Conservation (phyloP, 2,797 vertebrate genomes). For the Paguma larvata region DNA sequence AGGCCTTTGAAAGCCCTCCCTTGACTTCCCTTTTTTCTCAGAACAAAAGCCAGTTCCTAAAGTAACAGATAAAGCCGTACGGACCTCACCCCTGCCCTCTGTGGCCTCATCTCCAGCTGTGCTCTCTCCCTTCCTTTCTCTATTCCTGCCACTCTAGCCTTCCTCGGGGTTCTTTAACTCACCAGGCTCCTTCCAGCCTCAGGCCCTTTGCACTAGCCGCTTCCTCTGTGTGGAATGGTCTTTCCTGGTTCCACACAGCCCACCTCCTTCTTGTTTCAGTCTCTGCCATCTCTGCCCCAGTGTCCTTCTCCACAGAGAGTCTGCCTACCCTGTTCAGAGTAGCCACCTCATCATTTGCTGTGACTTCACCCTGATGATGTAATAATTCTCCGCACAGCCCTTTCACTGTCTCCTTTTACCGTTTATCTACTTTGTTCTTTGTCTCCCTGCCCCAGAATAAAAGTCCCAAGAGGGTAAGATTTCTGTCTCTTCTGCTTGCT, state of each 20-base stretch:
- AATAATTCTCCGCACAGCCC: not conserved
- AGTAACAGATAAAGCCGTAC: not conserved
- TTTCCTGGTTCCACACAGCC: not conserved
- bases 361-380: not conserved
- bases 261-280: not conserved
- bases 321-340: not conserved
- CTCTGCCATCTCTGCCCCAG: not conserved
- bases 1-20: not conserved
- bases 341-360: not conserved
- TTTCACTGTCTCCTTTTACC: not conserved
- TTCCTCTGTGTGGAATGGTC: not conserved
- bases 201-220: not conserved
- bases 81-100: not conserved
- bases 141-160: no score
- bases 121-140: not conserved
- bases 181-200: not conserved
- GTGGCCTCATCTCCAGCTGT: not conserved
- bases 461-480: not conserved
- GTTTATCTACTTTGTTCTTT: not conserved
- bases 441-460: not conserved
- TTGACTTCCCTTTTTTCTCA: not conserved
- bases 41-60: slow-evolving; percentile 1
- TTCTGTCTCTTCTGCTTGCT: slow-evolving; percentile 12
- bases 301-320: not conserved
- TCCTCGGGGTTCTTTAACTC: not conserved